These are phyloP conservation scores for Zosterops lateralis DNA, from an alignment of 2,113 vertebrate genomes.

Conservation along the genomic window DNA sequence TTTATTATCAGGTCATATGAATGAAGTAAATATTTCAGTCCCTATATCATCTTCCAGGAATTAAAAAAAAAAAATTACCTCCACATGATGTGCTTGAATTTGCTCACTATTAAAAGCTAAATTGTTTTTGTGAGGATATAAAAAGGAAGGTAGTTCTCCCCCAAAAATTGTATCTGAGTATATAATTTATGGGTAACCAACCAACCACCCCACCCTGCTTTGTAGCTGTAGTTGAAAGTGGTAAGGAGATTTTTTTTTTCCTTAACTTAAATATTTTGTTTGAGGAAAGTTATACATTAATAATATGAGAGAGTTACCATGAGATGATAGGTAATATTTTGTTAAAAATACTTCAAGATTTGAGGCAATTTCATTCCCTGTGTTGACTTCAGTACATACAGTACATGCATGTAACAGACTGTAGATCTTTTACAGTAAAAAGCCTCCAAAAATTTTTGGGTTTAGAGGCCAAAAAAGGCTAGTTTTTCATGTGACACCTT, in stretches of 20 bases:
- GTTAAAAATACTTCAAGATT: not conserved
- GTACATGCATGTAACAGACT: not conserved
- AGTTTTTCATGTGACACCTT: not conserved
- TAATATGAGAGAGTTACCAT: not conserved
- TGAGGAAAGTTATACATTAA: not conserved
- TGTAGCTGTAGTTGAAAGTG: not conserved
- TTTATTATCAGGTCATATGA: not conserved
- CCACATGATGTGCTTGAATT: not conserved
- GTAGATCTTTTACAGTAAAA: not conserved
- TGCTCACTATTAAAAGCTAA: not conserved
- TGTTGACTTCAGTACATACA: not conserved
- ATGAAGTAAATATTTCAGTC: not conserved
- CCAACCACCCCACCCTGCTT: not conserved
- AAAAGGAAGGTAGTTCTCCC: not conserved
- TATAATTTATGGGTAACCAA: not conserved
- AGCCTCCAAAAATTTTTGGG: not conserved
- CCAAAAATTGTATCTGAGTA: accelerated
- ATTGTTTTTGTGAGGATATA: not conserved
- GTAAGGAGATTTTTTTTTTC: not conserved
- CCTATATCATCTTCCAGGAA: not conserved
- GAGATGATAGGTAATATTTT: not conserved
- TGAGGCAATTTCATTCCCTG: not conserved
- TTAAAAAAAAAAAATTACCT: not conserved
- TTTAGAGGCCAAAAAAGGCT: not conserved
- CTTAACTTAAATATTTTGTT: not conserved